Evolutionary conservation across 2,888 invertebrate genomes (phyloP).

Genomic region (Drosophila infuscata): DNA sequence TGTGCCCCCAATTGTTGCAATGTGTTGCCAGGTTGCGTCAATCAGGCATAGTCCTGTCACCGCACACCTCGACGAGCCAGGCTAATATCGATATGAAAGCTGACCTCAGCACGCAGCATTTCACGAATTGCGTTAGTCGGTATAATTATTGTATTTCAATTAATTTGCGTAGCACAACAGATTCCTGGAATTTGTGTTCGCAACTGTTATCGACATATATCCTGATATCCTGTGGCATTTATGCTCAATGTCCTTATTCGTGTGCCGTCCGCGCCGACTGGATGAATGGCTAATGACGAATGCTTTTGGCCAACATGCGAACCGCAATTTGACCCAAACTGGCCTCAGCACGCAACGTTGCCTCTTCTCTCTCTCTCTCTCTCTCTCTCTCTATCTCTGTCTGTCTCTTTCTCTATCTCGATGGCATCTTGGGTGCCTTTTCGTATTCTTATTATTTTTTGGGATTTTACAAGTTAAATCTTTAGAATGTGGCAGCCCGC

Average conservation of each 20-base stretch:
- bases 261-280: background rate
- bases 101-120: background rate
- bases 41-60: constrained; percentile 18
- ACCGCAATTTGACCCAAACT: constrained; percentile 47
- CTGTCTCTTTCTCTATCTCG: background rate
- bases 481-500: constrained; percentile 48
- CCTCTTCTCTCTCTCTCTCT: constrained; percentile 9
- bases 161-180: constrained; percentile 49
- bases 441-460: constrained; percentile 17
- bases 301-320: constrained; percentile 39
- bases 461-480: constrained; percentile 42
- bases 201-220: constrained; percentile 44
- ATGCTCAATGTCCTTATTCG: background rate
- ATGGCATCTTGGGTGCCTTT: constrained; percentile 12
- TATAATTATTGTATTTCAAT: constrained; percentile 62
- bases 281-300: constrained; percentile 57
- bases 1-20: constrained; percentile 4
- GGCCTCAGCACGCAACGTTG: constrained; percentile 52
- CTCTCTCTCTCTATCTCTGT: background rate
- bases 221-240: background rate
- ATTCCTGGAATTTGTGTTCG: background rate
- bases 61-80: constrained; percentile 6
- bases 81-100: constrained; percentile 20
- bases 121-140: constrained; percentile 35
- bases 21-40: constrained; percentile 15